phyloP scores from a whole-genome alignment of 2,797 vertebrate genomes.

The Mus minutoides region DNA sequence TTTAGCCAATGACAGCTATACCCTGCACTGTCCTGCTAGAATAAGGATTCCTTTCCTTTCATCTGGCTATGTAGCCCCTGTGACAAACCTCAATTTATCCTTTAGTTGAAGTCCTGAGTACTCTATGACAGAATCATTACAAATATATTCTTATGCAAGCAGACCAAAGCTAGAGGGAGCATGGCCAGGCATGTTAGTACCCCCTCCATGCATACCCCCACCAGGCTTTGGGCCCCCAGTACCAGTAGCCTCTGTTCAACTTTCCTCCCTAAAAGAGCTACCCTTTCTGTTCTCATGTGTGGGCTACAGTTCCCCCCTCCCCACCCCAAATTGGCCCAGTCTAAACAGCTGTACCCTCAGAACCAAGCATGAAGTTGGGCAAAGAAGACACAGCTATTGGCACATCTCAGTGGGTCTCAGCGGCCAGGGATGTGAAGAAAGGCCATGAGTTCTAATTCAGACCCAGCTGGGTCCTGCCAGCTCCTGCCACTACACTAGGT shows the following conservation, averaged over 20 bases:
- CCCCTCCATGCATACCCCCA: background rate
- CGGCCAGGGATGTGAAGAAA: slow-evolving; percentile 75
- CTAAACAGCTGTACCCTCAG: slow-evolving; percentile 70
- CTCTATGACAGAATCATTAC: background rate
- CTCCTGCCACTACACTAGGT: background rate
- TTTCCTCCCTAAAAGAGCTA: background rate
- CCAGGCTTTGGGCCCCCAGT: background rate
- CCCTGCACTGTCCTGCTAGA: slow-evolving; percentile 13
- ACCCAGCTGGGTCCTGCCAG: slow-evolving; percentile 54
- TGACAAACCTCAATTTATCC: slow-evolving; percentile 42
- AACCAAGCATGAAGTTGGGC: slow-evolving; percentile 49
- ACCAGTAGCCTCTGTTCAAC: background rate
- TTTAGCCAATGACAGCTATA: background rate
- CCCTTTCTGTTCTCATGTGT: background rate
- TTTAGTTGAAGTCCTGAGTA: background rate
- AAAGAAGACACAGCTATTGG: slow-evolving; percentile 75
- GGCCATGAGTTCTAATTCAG: slow-evolving; percentile 37
- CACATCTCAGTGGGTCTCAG: slow-evolving; percentile 78
- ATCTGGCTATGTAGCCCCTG: background rate
- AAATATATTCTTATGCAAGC: background rate
- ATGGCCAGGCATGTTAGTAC: background rate
- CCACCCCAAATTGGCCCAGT: background rate
- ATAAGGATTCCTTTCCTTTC: background rate
- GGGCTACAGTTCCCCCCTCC: background rate
- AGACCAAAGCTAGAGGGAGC: background rate